Percentiles rank a stretch among this genome's conserved stretches.
Evolutionary conservation across 2,888 invertebrate species (phyloP).

Genomic region (Saturnia japonica): DNA sequence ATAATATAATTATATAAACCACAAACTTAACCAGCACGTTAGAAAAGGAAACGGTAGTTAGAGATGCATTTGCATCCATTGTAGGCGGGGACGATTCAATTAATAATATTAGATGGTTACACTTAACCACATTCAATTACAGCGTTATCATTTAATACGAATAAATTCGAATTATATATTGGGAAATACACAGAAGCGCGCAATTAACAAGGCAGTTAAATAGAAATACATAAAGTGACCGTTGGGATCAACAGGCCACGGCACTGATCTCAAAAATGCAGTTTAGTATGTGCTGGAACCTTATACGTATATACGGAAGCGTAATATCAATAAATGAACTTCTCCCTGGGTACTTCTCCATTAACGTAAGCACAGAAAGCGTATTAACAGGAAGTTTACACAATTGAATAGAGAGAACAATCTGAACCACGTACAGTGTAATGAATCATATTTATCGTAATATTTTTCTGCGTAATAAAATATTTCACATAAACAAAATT

Average conservation of each 20-base stretch:
- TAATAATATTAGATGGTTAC: background rate
- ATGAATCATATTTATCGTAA: conserved; percentile 8
- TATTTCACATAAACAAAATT: conserved; percentile 1
- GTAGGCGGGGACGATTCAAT: background rate
- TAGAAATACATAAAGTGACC: background rate
- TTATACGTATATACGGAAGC: no score
- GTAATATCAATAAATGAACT: no score
- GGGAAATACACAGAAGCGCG: background rate
- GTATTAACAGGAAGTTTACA: background rate
- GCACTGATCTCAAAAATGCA: background rate
- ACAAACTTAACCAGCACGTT: no score
- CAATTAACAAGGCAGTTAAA: background rate
- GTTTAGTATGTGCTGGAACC: background rate
- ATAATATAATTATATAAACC: no score
- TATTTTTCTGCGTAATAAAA: conserved; percentile 3
- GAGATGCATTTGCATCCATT: background rate
- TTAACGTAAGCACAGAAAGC: background rate
- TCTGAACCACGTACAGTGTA: background rate
- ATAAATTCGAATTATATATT: background rate
- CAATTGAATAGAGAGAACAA: background rate
- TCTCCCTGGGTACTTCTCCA: background rate
- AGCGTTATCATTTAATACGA: background rate
- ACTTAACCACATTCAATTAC: background rate
- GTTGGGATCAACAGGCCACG: background rate
- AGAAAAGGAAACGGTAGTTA: no score